Evolutionary conservation across 1,140 invertebrate species (phyloP).

Genomic region (Pseudomyrmex pallidus): DNA sequence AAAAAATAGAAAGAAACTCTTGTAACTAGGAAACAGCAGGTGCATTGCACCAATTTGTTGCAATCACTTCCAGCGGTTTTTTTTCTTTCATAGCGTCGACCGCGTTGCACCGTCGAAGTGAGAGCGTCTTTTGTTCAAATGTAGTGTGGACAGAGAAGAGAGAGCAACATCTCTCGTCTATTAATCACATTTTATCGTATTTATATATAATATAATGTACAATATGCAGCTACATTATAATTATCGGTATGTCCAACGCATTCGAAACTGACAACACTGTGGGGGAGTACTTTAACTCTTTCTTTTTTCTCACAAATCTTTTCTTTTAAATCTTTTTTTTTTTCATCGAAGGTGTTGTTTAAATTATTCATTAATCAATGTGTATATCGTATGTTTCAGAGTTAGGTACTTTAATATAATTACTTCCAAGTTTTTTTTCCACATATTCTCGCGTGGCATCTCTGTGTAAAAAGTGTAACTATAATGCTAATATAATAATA

Average conservation of each 20-base stretch:
- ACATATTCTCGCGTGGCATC: slow-evolving; percentile 75
- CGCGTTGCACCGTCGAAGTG: slow-evolving; percentile 62
- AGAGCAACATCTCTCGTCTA: slow-evolving; percentile 79
- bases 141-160: slow-evolving; percentile 68
- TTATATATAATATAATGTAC: slow-evolving; percentile 82
- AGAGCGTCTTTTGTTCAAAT: slow-evolving; percentile 67
- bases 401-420: slow-evolving; percentile 81
- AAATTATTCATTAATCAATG: slow-evolving; percentile 72
- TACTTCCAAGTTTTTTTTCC: slow-evolving; percentile 78
- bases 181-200: slow-evolving; percentile 82
- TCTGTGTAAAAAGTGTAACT: slow-evolving; percentile 84
- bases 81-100: slow-evolving; percentile 49
- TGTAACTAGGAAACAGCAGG: slow-evolving; percentile 72
- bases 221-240: slow-evolving; percentile 83
- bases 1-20: slow-evolving; percentile 71
- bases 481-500: slow-evolving; percentile 82
- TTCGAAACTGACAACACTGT: slow-evolving; percentile 80
- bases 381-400: slow-evolving; percentile 75
- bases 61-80: slow-evolving; percentile 63
- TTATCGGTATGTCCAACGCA: slow-evolving; percentile 81
- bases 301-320: too few species aligned
- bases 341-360: slow-evolving; percentile 65
- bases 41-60: slow-evolving; percentile 70
- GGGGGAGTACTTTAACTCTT: slow-evolving; percentile 54
- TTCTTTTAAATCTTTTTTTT: slow-evolving; percentile 41